These are phyloP conservation scores for Azemiops feae DNA, from an alignment of 2,113 vertebrate genomes.

Conservation along the genomic window DNA sequence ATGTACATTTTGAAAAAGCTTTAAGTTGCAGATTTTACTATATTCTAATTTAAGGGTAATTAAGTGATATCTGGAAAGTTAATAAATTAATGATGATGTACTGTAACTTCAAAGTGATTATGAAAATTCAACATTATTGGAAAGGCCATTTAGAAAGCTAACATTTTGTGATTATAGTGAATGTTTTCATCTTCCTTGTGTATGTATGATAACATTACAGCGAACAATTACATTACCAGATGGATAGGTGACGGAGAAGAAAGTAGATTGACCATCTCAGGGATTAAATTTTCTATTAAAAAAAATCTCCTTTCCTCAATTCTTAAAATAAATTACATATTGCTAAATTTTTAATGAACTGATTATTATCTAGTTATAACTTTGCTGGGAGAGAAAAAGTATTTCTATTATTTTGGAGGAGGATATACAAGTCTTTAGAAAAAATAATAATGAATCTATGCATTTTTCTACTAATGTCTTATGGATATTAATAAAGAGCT, in stretches of 20 bases:
- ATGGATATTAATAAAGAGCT: conserved; percentile 2
- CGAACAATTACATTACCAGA: not conserved
- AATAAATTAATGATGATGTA: not conserved
- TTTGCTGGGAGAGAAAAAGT: not conserved
- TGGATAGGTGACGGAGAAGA: not conserved
- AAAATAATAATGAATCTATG: conserved; percentile 1
- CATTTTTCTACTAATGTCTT: not conserved
- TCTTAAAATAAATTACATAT: not conserved
- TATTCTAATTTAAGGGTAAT: conserved; percentile 52
- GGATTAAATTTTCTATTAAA: not conserved
- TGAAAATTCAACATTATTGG: not conserved
- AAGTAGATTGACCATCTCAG: not conserved
- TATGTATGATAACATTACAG: not conserved
- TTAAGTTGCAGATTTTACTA: conserved; percentile 29
- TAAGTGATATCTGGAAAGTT: conserved; percentile 3
- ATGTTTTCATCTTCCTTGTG: not conserved
- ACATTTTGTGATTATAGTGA: not conserved
- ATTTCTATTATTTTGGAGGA: not conserved
- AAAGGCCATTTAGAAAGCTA: not conserved
- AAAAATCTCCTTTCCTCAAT: not conserved
- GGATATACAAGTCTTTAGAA: not conserved
- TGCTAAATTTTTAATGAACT: not conserved
- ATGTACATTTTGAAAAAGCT: conserved; percentile 23
- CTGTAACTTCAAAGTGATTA: not conserved
- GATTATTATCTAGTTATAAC: not conserved